Conservation (phyloP, 2,888 invertebrate species). For the Chymomyza caudatula region DNA sequence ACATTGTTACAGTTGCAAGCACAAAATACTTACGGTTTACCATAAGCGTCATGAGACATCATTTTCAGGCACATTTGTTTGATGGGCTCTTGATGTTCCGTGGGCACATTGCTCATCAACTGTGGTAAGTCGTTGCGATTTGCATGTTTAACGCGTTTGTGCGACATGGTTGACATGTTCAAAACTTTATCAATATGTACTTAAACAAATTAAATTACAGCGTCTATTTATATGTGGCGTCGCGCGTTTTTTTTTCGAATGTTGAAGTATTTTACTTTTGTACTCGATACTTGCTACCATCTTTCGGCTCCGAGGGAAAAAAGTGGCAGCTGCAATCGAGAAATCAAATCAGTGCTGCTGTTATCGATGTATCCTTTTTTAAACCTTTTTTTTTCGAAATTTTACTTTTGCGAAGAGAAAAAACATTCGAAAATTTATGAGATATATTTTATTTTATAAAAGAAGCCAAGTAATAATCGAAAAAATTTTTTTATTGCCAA, state of each 20-base stretch:
- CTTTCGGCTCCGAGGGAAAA: too few relatives aligned
- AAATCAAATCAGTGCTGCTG: background rate
- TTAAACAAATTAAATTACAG: background rate
- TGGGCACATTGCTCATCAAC: slow-evolving; percentile 70
- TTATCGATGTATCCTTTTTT: background rate
- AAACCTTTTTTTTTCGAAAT: too few relatives aligned
- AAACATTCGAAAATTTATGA: too few relatives aligned
- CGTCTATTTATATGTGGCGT: slow-evolving; percentile 27
- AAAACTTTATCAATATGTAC: background rate
- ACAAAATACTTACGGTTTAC: slow-evolving; percentile 79
- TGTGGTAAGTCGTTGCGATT: slow-evolving; percentile 65
- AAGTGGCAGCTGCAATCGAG: background rate
- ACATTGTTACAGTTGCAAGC: too few relatives aligned
- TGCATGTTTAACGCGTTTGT: slow-evolving; percentile 59
- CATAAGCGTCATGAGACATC: slow-evolving; percentile 82
- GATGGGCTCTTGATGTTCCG: slow-evolving; percentile 72
- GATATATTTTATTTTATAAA: too few relatives aligned
- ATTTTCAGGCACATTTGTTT: slow-evolving; percentile 78
- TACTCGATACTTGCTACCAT: background rate
- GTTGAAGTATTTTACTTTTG: background rate
- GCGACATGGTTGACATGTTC: slow-evolving; percentile 31
- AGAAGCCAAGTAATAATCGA: too few relatives aligned
- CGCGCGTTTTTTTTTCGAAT: slow-evolving; percentile 60
- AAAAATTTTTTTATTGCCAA: too few relatives aligned
- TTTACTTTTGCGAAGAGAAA: too few relatives aligned